phyloP scores from a whole-genome alignment of 2,888 invertebrate species.

The Leptinotarsa haldemani region DNA sequence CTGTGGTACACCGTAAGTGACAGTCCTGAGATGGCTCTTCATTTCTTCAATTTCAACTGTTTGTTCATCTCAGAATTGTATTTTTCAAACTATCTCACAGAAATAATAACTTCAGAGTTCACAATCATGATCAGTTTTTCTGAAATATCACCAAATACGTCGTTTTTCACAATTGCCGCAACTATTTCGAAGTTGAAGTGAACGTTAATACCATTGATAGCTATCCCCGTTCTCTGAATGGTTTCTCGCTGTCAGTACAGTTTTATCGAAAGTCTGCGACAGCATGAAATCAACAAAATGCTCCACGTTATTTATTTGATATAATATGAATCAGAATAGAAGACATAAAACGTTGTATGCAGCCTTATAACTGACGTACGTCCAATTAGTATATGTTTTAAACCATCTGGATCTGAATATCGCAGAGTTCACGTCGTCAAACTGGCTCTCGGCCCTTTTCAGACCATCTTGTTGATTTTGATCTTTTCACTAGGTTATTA shows the following conservation, averaged over 20 bases:
- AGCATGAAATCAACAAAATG: constrained; percentile 54
- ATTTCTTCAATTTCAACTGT: too few relatives aligned
- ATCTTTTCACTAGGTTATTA: constrained; percentile 60
- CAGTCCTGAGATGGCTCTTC: too few relatives aligned
- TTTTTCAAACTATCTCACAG: too few relatives aligned
- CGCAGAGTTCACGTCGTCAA: constrained; percentile 51
- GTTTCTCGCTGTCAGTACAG: constrained; percentile 19
- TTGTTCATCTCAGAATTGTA: too few relatives aligned
- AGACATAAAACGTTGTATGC: constrained; percentile 61
- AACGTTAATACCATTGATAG: constrained; percentile 10
- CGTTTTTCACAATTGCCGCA: too few relatives aligned
- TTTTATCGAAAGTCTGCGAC: constrained; percentile 32
- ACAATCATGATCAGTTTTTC: background rate
- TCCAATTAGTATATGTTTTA: constrained; percentile 66
- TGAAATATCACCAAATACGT: background rate
- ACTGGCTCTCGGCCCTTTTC: constrained; percentile 42
- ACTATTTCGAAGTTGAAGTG: background rate
- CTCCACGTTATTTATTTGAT: constrained; percentile 52
- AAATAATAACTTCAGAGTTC: too few relatives aligned
- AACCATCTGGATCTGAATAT: constrained; percentile 63
- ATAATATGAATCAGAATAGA: constrained; percentile 60
- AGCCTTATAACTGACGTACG: constrained; percentile 63
- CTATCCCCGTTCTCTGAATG: constrained; percentile 20
- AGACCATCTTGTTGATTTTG: constrained; percentile 61
- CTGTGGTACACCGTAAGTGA: too few relatives aligned